These are phyloP conservation scores for Lomographa bimaculata DNA, from an alignment of 2,888 invertebrate species.

Conservation along the genomic window DNA sequence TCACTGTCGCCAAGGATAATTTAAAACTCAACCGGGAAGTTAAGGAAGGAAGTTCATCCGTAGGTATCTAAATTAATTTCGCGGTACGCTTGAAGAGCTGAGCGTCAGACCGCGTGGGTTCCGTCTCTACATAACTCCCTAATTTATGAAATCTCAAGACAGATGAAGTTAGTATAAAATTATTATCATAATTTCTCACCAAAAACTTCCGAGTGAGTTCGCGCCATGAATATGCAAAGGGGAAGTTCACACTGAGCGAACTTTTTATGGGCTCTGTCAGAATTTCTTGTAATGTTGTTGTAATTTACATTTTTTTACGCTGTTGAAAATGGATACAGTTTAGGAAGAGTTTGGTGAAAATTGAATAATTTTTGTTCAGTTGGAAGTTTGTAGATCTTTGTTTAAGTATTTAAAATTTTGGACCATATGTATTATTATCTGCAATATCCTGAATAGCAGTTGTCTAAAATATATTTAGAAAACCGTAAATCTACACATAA, in stretches of 20 bases:
- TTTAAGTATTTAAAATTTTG: constrained; percentile 3
- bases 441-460: too few species aligned
- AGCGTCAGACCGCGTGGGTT: constrained; percentile 49
- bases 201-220: constrained; percentile 77
- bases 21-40: constrained; percentile 17
- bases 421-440: too few species aligned
- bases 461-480: too few species aligned
- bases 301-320: constrained; percentile 63
- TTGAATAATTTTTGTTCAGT: constrained; percentile 34
- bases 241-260: constrained; percentile 68
- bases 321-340: constrained; percentile 26
- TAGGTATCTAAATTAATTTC: constrained; percentile 50
- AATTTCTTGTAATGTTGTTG: constrained; percentile 63
- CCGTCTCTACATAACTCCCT: constrained; percentile 50
- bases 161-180: constrained; percentile 76
- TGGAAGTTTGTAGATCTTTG: constrained; percentile 34
- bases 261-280: constrained; percentile 75
- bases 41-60: constrained; percentile 22
- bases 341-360: constrained; percentile 6
- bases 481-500: too few species aligned
- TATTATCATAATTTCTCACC: constrained; percentile 80
- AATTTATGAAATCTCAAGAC: constrained; percentile 69
- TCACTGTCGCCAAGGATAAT: constrained; percentile 13
- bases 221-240: constrained; percentile 76
- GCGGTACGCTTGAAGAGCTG: constrained; percentile 33